Base-by-base conservation (phyloP, 1,140 invertebrate species). In the Zaprionus tsacasi region DNA sequence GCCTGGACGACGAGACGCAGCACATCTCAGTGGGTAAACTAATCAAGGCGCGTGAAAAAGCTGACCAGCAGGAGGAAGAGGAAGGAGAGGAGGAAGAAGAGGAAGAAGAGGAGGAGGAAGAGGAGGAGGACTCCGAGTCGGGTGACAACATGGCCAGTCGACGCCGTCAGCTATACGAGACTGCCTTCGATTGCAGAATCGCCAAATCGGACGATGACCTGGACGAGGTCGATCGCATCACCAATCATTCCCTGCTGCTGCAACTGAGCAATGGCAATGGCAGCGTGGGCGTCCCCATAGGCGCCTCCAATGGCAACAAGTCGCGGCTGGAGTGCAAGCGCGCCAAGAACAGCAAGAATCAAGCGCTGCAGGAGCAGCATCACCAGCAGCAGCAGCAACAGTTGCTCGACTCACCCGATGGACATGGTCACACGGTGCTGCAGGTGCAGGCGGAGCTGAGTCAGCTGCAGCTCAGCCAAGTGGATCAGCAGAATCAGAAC, bases 121-220 rank as follows among this genome's bases (percentile, higher is more conserved):
- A 67, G 8, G 57, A 50, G 3, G 60, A 61, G 13, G 69, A 75
- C 11, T 56, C 69, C 3, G 78, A 75, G 33, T 71, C 69, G 38
- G 79, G 76, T 21, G 88, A 92, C 86, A 91, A 86, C 64, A 88
- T 89, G 92, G 78, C 82, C 67, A 90, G 92, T 86, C 72, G 93
- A 82, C 79, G 93, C 81, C 94, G 96, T 79, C 96, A 96, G 91
- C 94, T 97, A 35, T 98, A 97, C 90, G 97, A 98, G 93, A 98
- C 97, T 40, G 97, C 97, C 45, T 98, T 98, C 93, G 97, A 97
- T 92, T 97, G 96, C 91, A 96, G 96, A 91, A 95, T 97, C 86
- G 96, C 95, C 81, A 95, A 96, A 50, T 97, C 96, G 10, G 96
- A 97, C 81, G 96, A 97, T 91, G 96, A 97, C 83, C 93, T 97